phyloP scores from a whole-genome alignment of 1,140 invertebrate genomes.

The Drosophila chauvacae region DNA sequence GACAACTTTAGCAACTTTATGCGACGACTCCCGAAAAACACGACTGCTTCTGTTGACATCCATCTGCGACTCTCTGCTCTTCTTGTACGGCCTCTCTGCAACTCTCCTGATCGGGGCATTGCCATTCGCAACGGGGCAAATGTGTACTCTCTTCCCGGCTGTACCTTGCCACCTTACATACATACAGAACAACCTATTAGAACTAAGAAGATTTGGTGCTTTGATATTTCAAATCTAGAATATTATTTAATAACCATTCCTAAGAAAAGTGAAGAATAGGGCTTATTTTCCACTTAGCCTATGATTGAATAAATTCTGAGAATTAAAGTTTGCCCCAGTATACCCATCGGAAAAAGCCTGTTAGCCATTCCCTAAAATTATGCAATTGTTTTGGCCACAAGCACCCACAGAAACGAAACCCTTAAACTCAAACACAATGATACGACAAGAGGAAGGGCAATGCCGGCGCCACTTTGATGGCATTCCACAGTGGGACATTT shows the following conservation, averaged over 20 bases:
- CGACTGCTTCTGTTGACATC: no score
- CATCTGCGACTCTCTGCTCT: no score
- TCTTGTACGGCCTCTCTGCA: no score
- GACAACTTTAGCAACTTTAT: no score
- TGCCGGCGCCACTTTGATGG: slow-evolving; percentile 35
- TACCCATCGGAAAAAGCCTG: neutral
- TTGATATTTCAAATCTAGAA: neutral
- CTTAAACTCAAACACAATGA: slow-evolving; percentile 22
- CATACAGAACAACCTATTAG: neutral
- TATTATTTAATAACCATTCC: neutral
- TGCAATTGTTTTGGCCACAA: slow-evolving; percentile 51
- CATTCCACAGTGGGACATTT: slow-evolving; percentile 42
- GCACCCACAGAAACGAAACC: slow-evolving; percentile 1
- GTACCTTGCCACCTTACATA: no score
- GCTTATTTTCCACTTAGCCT: neutral
- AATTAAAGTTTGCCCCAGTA: neutral
- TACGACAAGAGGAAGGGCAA: slow-evolving; percentile 31
- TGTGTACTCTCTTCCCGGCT: no score
- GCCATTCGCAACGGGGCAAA: no score
- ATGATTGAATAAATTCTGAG: neutral
- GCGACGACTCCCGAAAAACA: no score
- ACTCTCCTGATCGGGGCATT: no score
- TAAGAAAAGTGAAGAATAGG: neutral
- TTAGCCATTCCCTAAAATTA: slow-evolving; percentile 27
- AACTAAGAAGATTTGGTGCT: neutral